These are phyloP conservation scores for Gobionotothen gibberifrons DNA, from an alignment of 2,797 vertebrate species.

Conservation along the genomic window DNA sequence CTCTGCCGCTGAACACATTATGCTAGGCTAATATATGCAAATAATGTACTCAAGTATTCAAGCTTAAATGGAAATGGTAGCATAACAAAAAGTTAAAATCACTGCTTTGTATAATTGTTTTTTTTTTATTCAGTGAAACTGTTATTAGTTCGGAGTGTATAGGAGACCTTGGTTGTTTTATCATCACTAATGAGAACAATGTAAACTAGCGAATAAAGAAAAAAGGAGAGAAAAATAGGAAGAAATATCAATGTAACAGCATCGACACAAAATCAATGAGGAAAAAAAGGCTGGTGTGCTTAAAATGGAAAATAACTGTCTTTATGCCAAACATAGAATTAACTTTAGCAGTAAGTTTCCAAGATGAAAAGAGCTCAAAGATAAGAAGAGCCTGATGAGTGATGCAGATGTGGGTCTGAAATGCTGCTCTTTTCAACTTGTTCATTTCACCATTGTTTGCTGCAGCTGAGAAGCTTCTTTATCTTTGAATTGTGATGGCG, in stretches of 20 bases:
- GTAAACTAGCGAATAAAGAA: neutral
- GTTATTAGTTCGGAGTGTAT: constrained; percentile 17
- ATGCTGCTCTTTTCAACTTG: constrained; percentile 24
- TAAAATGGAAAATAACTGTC: constrained; percentile 30
- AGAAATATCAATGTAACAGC: constrained; percentile 2
- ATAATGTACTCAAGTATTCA: constrained; percentile 28
- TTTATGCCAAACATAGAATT: constrained; percentile 34
- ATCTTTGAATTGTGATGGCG: neutral
- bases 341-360: constrained; percentile 35
- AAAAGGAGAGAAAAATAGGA: neutral
- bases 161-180: neutral
- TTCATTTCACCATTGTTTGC: constrained; percentile 19
- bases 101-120: constrained; percentile 8
- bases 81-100: neutral
- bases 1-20: neutral
- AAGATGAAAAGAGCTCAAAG: constrained; percentile 43
- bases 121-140: constrained; percentile 18
- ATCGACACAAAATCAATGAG: constrained; percentile 14
- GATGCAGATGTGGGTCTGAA: constrained; percentile 40
- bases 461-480: constrained; percentile 14
- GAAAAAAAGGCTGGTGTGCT: neutral
- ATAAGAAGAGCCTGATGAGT: constrained; percentile 43
- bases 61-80: constrained; percentile 19
- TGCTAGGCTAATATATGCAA: constrained; percentile 14
- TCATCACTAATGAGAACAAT: neutral